Base-by-base conservation (phyloP, 1,140 invertebrate species). In the Cherax quadricarinatus region DNA sequence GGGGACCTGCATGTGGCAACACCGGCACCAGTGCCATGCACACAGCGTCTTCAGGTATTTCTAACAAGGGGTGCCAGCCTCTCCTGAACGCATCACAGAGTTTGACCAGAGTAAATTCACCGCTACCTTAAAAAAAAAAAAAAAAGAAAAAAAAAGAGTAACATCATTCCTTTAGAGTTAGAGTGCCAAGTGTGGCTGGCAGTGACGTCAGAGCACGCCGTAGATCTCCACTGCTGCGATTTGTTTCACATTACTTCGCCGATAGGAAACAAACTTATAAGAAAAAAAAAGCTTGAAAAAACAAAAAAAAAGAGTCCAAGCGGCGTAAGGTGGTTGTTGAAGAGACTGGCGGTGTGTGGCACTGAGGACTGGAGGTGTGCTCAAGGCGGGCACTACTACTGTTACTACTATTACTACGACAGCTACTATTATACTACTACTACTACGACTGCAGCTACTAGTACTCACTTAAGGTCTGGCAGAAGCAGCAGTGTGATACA, bases 151-250 rank as follows among this genome's bases (percentile, higher is more conserved):
- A 66, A 66, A 66, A 66, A 18, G 14, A 21, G 62, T 66, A 66
- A 66, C 62, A 66, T 18, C 62, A 66, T 66, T 66, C 62, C 62
- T 18, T 66, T 66, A 66, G 18, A 6, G n/a, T 4, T 7, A 30
- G 70, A n/a, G 7, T 75, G 70, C n/a, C 70, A 75, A 75, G 70
- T 75, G n/a, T 75, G 30, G 6, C 70, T 75, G n/a, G 70, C 70
- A 6, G 24, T 75, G 70, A 75, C 70, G 70, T 75, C 70, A 75
- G 70, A 75, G 70, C 21, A 75, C 16, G 24, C 70, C 4, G 4
- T 6, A 7, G 24, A 30, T 75, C n/a, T 75, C 70, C 6, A n/a
- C 21, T 9, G 70, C n/a, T 12, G 70, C 3, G 5, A 75, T 75
- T 75, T 75, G 30, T 21, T 66, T 21, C 62, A 21, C 18, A 66